phyloP scores from a whole-genome alignment of 2,888 invertebrate species.

The Nomada hirtipes region DNA sequence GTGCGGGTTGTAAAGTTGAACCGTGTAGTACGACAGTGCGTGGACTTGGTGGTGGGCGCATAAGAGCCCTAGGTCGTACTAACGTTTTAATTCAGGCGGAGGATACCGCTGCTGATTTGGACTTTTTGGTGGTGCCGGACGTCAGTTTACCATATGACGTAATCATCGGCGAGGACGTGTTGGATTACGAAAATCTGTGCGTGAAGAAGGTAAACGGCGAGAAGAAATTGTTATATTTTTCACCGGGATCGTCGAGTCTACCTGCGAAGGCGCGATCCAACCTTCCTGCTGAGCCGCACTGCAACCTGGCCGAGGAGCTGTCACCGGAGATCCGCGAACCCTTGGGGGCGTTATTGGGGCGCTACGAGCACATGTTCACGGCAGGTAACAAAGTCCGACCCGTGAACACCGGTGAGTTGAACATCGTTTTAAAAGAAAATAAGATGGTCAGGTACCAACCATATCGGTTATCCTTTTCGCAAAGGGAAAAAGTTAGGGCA shows the following conservation, averaged over 20 bases:
- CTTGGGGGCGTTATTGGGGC: background rate
- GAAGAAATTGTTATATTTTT: too few relatives aligned
- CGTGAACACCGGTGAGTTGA: slow-evolving; percentile 10
- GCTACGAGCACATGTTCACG: slow-evolving; percentile 9
- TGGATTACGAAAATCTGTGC: background rate
- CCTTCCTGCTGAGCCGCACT: too few relatives aligned
- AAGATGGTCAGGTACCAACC: slow-evolving; percentile 10
- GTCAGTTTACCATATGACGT: background rate
- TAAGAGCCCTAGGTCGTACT: background rate
- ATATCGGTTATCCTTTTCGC: background rate
- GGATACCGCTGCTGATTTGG: background rate
- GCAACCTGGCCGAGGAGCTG: background rate
- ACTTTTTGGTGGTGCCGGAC: background rate
- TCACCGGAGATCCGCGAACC: too few relatives aligned
- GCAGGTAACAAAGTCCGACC: background rate
- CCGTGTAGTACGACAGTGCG: background rate
- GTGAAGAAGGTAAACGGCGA: too few relatives aligned
- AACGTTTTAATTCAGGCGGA: background rate
- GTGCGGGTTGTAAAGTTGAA: background rate
- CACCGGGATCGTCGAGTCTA: too few relatives aligned
- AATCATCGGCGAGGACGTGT: background rate
- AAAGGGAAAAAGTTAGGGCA: background rate
- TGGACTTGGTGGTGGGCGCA: background rate
- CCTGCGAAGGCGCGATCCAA: too few relatives aligned
- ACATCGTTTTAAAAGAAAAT: background rate